These are phyloP conservation scores for Luffia ferchaultella DNA, from an alignment of 2,888 invertebrate genomes.

Conservation along the genomic window DNA sequence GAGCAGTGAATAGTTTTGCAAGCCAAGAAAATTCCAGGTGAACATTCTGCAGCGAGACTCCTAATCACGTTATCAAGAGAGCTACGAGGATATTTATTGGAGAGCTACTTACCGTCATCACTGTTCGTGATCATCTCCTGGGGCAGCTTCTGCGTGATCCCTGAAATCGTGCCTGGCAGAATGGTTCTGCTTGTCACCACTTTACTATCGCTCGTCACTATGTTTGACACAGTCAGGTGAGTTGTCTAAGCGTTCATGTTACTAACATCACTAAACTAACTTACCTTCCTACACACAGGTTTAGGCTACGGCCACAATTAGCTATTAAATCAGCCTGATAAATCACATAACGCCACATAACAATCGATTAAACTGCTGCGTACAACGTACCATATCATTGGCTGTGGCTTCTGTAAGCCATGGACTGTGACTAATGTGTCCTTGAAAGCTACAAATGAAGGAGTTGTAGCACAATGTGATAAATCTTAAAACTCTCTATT, in stretches of 20 bases:
- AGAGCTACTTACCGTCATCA: slow-evolving; percentile 71
- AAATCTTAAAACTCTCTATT: too few species aligned
- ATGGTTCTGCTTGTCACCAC: slow-evolving; percentile 72
- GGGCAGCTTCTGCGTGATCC: slow-evolving; percentile 73
- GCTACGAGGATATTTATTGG: slow-evolving; percentile 67
- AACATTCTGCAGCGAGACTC: slow-evolving; percentile 68
- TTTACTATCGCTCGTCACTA: slow-evolving; percentile 69
- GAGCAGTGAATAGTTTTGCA: neutral
- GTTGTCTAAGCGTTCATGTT: neutral
- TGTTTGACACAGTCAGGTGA: slow-evolving; percentile 72
- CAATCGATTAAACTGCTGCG: too few species aligned
- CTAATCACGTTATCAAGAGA: slow-evolving; percentile 69
- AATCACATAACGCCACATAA: too few species aligned
- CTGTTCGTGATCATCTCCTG: slow-evolving; percentile 72
- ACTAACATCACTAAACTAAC: too few species aligned
- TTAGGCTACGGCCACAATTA: too few species aligned
- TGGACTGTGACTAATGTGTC: too few species aligned
- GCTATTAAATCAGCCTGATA: too few species aligned
- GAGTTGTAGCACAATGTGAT: too few species aligned
- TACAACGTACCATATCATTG: too few species aligned
- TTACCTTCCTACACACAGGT: too few species aligned
- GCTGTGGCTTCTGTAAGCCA: too few species aligned
- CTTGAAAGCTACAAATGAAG: too few species aligned
- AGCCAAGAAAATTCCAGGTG: slow-evolving; percentile 36
- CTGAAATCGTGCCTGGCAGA: slow-evolving; percentile 70